Base-by-base conservation (phyloP, 2,888 invertebrate species). In the Shargacucullia verbasci region DNA sequence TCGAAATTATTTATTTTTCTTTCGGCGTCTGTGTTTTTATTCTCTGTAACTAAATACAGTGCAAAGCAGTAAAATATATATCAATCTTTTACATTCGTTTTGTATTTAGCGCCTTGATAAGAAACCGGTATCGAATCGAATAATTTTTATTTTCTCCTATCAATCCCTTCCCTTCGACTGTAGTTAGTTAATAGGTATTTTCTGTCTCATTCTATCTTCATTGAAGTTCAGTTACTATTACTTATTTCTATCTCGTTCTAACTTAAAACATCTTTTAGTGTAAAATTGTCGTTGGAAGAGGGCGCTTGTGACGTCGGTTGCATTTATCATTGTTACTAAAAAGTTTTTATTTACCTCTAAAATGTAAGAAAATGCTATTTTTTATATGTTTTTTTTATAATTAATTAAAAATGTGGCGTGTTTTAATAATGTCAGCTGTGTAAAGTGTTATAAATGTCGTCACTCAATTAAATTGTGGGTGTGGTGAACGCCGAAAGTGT, bases 401-500 rank as follows among this genome's bases (percentile, higher is more conserved):
- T 53, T 10, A 25, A 39, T 39, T 11, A 29, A 9, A 38, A 49
- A 60, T 27, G 34, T 29, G 15, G n/a, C 6, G 39, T 31, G 20
- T 31, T 14, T 10, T 29, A 6, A n/a, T 9, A 44, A 37, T 52
- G 29, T 14, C 43, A 33, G 4, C 25, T 20, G 31, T 46, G 59
- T 48, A 29, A 13, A 53, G 58, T 59, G 57, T 45, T 35, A 58
- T 20, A 62, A 70, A 64, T 74, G 54, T 73, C 69, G 66, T 59
- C 75, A 73, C 83, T 82, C 72, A 84, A 83, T 82, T 84, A 83
- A 76, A 66, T 80, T 76, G 78, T 85, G 91, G 91, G 91, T 91
- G 91, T 91, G 91, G 91, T 91, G 82, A 83, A 84, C 76, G 80
- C 82, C 79, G 81, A 82, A 79, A 78, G 79, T 83, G 79, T 80